phyloP scores from a whole-genome alignment of 2,797 vertebrate genomes.

The Ispidina picta region DNA sequence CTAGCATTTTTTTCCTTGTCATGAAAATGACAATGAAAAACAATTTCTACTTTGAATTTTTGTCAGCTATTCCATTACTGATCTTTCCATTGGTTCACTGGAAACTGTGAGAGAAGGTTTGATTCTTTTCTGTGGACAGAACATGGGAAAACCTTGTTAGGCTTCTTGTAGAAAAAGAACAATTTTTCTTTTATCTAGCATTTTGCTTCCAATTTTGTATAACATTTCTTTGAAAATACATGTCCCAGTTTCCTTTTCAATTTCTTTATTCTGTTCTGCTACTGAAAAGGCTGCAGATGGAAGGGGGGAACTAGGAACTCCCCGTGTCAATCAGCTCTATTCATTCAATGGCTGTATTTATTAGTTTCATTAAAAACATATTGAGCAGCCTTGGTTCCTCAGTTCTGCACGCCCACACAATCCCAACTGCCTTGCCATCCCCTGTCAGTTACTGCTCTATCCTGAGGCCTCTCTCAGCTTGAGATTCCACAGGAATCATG shows the following conservation, averaged over 20 bases:
- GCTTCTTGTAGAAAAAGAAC: slow-evolving; percentile 4
- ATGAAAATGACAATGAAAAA: slow-evolving; percentile 16
- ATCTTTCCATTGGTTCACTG: neutral
- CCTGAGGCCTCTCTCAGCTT: slow-evolving; percentile 38
- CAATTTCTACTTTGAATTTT: slow-evolving; percentile 8
- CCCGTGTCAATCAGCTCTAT: slow-evolving; percentile 7
- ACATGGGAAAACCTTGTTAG: neutral
- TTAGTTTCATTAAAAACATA: slow-evolving; percentile 57
- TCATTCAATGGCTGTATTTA: slow-evolving; percentile 45
- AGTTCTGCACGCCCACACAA: neutral
- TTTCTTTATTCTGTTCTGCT: slow-evolving; percentile 17
- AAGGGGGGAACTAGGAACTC: slow-evolving; percentile 37
- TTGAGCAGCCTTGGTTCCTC: neutral
- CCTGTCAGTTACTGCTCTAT: neutral
- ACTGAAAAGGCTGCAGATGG: slow-evolving; percentile 49
- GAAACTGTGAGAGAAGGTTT: slow-evolving; percentile 33
- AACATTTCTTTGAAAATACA: slow-evolving; percentile 23
- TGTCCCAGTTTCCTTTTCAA: slow-evolving; percentile 24
- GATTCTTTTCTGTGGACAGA: slow-evolving; percentile 27
- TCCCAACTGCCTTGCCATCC: neutral
- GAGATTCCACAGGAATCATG: slow-evolving; percentile 26
- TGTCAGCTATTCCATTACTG: slow-evolving; percentile 20
- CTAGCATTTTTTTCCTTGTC: neutral
- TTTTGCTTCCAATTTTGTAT: slow-evolving; percentile 35
- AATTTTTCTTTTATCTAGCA: slow-evolving; percentile 23